A percentile compares a stretch with the other conserved stretches of the same genome.
phyloP scores from a whole-genome alignment of 2,113 vertebrate species.

The Cervus canadensis region DNA sequence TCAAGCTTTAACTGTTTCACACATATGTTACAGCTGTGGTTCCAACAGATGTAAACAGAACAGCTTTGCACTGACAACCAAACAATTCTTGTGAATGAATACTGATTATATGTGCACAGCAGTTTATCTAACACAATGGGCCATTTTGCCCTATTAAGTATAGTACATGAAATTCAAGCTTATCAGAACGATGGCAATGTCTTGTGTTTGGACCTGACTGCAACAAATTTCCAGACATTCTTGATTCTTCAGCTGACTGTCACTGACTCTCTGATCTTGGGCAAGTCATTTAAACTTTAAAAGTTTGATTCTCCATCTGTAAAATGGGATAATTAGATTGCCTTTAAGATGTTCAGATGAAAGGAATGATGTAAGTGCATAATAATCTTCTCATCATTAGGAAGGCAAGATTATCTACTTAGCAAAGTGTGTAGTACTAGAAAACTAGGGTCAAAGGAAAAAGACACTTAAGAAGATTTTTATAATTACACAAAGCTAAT shows the following conservation, averaged over 20 bases:
- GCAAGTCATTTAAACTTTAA: constrained; percentile 42
- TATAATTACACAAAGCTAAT: constrained; percentile 58
- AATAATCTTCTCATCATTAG: constrained; percentile 40
- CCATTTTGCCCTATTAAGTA: constrained; percentile 30
- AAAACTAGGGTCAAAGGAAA: constrained; percentile 35
- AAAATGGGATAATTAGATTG: constrained; percentile 62
- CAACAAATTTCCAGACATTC: neutral
- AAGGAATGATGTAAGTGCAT: constrained; percentile 23
- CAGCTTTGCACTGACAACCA: constrained; percentile 59
- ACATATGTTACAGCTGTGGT: constrained; percentile 71
- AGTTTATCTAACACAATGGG: constrained; percentile 52
- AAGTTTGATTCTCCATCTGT: constrained; percentile 33
- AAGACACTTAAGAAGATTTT: neutral
- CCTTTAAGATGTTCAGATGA: constrained; percentile 56
- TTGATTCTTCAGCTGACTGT: neutral
- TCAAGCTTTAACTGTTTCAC: constrained; percentile 66
- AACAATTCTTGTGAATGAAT: constrained; percentile 73
- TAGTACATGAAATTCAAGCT: neutral
- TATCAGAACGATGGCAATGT: neutral
- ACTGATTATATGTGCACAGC: constrained; percentile 68
- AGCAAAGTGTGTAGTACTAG: neutral
- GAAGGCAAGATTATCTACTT: constrained; percentile 39
- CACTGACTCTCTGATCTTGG: neutral
- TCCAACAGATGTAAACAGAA: constrained; percentile 73
- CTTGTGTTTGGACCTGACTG: neutral